These are phyloP conservation scores for Odiellus spinosus DNA, from an alignment of 2,888 invertebrate genomes.

Conservation along the genomic window DNA sequence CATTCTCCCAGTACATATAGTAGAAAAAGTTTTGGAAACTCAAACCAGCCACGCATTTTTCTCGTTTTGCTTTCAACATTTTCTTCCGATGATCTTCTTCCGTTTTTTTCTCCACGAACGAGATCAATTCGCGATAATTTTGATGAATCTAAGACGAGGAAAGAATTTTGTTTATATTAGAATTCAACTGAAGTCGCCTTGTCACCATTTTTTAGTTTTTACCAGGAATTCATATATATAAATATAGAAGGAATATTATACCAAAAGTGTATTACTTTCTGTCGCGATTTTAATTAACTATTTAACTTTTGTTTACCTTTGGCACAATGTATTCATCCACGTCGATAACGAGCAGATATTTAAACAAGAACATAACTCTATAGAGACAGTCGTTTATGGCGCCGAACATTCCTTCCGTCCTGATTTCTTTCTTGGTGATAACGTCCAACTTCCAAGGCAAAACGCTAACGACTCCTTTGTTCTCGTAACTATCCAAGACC, in stretches of 20 bases:
- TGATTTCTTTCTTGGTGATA: constrained; percentile 28
- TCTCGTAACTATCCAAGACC: constrained; percentile 30
- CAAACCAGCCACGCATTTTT: constrained; percentile 27
- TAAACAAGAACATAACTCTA: constrained; percentile 27
- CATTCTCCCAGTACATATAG: constrained; percentile 34
- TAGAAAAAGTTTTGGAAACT: constrained; percentile 37
- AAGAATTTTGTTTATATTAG: too few species aligned
- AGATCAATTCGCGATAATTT: too few species aligned
- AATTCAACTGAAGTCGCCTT: too few species aligned
- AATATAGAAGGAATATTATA: too few species aligned
- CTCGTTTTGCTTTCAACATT: constrained; percentile 8
- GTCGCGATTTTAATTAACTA: too few species aligned
- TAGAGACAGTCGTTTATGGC: constrained; percentile 28
- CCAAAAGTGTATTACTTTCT: too few species aligned
- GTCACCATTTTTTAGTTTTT: too few species aligned
- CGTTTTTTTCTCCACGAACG: too few species aligned
- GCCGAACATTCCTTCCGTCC: constrained; percentile 28
- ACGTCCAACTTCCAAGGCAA: constrained; percentile 32
- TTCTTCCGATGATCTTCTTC: background rate
- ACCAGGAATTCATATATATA: too few species aligned
- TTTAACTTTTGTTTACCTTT: constrained; percentile 7
- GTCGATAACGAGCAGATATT: constrained; percentile 24
- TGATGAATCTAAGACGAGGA: too few species aligned
- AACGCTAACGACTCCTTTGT: constrained; percentile 24
- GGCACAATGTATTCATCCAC: constrained; percentile 28